phyloP scores from a whole-genome alignment of 2,797 vertebrate species.

The Pempheris klunzingeri region DNA sequence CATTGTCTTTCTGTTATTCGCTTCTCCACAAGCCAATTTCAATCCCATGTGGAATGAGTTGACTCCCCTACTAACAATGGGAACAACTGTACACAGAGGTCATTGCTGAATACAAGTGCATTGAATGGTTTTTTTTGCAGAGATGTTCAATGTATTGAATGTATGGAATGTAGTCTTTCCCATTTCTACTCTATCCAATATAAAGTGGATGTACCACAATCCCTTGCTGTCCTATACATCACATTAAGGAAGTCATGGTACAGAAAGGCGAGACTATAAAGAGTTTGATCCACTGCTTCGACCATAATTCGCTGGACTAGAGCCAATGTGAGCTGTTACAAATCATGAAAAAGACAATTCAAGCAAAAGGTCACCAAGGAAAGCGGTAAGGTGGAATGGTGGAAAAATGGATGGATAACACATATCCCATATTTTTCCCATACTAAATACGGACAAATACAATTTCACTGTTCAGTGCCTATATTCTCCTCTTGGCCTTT shows the following conservation, averaged over 20 bases:
- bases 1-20: no score
- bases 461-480: not conserved
- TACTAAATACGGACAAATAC: not conserved
- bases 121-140: no score
- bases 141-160: no score
- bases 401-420: not conserved
- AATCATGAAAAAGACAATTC: not conserved
- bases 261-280: not conserved
- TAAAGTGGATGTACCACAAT: no score
- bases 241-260: not conserved
- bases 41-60: no score
- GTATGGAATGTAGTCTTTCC: no score
- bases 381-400: not conserved
- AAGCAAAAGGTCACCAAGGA: not conserved
- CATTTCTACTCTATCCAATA: not conserved
- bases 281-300: not conserved
- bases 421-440: not conserved
- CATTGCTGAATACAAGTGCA: no score
- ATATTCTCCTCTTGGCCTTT: not conserved
- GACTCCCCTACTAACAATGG: no score
- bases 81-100: no score
- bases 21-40: no score
- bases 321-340: not conserved
- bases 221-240: no score
- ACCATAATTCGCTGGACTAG: not conserved